phyloP scores from a whole-genome alignment of 2,888 invertebrate species.

The Hydraecia micacea region DNA sequence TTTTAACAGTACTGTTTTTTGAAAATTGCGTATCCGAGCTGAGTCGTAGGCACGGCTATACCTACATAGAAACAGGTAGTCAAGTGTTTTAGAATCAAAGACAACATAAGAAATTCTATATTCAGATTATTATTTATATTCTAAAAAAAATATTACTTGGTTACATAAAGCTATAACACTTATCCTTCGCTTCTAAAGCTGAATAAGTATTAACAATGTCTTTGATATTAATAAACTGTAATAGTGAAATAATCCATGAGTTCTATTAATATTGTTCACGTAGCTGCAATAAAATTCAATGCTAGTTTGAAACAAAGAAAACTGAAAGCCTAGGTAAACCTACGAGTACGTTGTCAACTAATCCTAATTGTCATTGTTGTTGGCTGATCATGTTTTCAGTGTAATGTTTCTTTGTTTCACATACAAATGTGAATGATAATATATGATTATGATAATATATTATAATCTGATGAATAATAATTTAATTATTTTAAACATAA shows the following conservation, averaged over 20 bases:
- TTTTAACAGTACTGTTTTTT: not conserved
- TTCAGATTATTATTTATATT: not conserved
- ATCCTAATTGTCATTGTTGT: not conserved
- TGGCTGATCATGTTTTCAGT: not conserved
- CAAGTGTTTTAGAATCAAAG: too few species aligned
- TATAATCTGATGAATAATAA: not conserved
- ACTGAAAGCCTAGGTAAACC: not conserved
- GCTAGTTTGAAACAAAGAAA: constrained; percentile 37
- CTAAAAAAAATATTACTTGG: not conserved
- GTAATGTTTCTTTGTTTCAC: not conserved
- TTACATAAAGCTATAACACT: not conserved
- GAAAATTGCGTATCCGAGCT: not conserved
- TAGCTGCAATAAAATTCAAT: constrained; percentile 24
- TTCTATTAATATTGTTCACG: constrained; percentile 46
- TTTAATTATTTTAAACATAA: not conserved
- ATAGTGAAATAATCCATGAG: constrained; percentile 34
- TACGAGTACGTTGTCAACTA: not conserved
- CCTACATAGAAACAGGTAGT: not conserved
- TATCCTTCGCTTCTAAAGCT: constrained; percentile 28
- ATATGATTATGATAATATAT: too few species aligned
- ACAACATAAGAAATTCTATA: too few species aligned
- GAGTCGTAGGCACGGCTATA: not conserved
- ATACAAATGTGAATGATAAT: not conserved
- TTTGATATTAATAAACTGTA: constrained; percentile 30
- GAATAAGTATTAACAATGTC: constrained; percentile 9